These are phyloP conservation scores for Pasiphila rectangulata DNA, from an alignment of 2,888 invertebrate genomes.

Conservation along the genomic window DNA sequence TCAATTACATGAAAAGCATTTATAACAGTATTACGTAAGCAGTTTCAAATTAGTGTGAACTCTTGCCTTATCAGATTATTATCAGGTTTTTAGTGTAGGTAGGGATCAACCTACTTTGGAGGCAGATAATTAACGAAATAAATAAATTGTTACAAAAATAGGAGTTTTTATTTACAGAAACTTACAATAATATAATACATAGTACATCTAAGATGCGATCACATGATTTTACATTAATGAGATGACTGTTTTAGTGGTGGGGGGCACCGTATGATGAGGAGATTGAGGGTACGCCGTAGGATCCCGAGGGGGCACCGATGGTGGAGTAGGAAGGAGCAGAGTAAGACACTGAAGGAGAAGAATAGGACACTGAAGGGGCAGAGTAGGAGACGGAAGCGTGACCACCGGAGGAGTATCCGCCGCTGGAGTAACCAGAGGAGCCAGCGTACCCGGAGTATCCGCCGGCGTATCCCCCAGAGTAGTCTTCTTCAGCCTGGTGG, in stretches of 20 bases:
- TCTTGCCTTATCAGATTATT: no score
- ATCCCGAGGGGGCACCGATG: constrained; percentile 71
- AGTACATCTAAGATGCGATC: constrained; percentile 73
- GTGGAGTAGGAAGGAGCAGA: constrained; percentile 59
- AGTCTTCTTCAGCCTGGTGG: constrained; percentile 85
- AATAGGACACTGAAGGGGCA: constrained; percentile 52
- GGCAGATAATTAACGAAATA: constrained; percentile 14
- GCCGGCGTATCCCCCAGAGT: constrained; percentile 53
- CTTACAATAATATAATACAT: constrained; percentile 75
- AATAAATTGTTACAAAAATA: constrained; percentile 51
- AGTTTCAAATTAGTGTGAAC: no score
- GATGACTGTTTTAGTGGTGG: constrained; percentile 72
- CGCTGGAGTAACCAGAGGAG: constrained; percentile 29
- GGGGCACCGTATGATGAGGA: constrained; percentile 73
- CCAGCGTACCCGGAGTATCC: constrained; percentile 47
- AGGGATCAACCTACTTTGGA: no score
- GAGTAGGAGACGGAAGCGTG: constrained; percentile 51
- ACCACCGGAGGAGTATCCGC: constrained; percentile 40
- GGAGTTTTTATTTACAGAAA: constrained; percentile 79
- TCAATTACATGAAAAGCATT: no score
- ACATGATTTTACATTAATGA: constrained; percentile 72
- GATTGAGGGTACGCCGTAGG: constrained; percentile 69
- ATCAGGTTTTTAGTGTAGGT: neutral
- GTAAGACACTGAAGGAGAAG: constrained; percentile 52
- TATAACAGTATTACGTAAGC: no score